Conservation (phyloP, 2,797 vertebrate species). For the Manis crassicaudata region DNA sequence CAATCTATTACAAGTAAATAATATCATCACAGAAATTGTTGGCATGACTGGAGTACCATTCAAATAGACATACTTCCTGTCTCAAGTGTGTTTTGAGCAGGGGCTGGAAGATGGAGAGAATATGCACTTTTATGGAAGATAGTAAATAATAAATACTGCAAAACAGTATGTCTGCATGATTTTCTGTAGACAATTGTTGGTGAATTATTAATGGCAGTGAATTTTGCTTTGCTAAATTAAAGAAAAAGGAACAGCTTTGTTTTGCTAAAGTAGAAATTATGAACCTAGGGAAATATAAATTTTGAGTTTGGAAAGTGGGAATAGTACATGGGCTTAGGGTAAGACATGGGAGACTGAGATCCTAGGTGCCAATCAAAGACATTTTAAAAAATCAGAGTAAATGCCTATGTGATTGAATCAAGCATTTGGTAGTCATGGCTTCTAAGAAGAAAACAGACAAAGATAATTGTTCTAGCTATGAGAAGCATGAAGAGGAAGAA, state of each 20-base stretch:
- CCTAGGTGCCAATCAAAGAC: neutral
- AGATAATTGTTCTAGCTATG: neutral
- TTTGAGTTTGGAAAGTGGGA: neutral
- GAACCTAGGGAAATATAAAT: neutral
- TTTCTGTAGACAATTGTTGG: neutral
- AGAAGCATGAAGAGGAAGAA: neutral
- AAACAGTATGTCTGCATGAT: neutral
- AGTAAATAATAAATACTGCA: neutral
- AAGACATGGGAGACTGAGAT: neutral
- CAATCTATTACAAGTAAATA: conserved; percentile 36
- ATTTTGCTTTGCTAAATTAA: conserved; percentile 35
- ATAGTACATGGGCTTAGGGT: neutral
- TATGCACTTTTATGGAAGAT: neutral
- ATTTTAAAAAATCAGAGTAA: neutral
- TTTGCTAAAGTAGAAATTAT: conserved; percentile 4
- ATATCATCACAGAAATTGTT: conserved; percentile 9
- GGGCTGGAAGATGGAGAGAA: neutral
- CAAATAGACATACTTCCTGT: conserved; percentile 23
- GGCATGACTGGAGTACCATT: neutral
- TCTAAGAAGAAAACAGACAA: neutral
- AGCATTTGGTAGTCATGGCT: neutral
- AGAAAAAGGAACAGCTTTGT: conserved; percentile 22
- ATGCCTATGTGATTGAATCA: neutral
- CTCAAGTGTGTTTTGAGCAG: neutral
- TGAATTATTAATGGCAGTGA: neutral